Base-by-base conservation (phyloP, 2,113 vertebrate species). In the Oncorhynchus tshawytscha region DNA sequence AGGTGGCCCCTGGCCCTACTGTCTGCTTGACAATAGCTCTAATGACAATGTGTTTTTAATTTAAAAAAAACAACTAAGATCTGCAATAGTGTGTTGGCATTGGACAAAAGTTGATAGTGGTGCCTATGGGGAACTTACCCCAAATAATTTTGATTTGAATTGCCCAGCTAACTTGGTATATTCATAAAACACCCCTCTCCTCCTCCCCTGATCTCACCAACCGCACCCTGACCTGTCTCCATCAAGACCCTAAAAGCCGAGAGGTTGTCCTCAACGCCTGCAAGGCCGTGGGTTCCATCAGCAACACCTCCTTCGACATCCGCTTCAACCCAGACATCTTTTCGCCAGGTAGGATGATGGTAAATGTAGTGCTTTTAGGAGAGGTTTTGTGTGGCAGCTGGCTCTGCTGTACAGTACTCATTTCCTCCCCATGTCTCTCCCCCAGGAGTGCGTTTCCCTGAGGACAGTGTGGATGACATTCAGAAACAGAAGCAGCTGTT, bases 301-400 rank as follows among this genome's bases (percentile, higher is more conserved):
- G 96, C 80, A 95, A 92, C 90, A 95, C 94, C 0, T 97, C 97
- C 0, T 99, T 99, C 0, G 97, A 99, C 71, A 99, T 99, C 67
- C 97, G 97, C 76, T 99, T 99, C 91, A 99, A 99, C 89, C 97
- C 97, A 0, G 98, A 99, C 84, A 97, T 99, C 88, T 99, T 98
- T 91, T 99, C 98, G 0, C 97, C 98, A 89, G 97, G 98, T 96
- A 91, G 25, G 1, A 7, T 67, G 5, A n/a, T 62, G 59, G 59
- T 8, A 22, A 62, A 62, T 62, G 59, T n/a, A 62, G 59, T 62
- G 6, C 20, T 62, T 62, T 7, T 62, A 62, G 54, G 54, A 57
- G 54, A 57, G 59, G 59, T 22, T 22, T 22, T 9, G 59, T 62
- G 20, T 62, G 18, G 59, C 59, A 24, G 20, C 16, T 9, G 8